These are phyloP conservation scores for Palythoa heliodiscus DNA, from an alignment of 92 coral and sea anemone species.

Conservation along the genomic window DNA sequence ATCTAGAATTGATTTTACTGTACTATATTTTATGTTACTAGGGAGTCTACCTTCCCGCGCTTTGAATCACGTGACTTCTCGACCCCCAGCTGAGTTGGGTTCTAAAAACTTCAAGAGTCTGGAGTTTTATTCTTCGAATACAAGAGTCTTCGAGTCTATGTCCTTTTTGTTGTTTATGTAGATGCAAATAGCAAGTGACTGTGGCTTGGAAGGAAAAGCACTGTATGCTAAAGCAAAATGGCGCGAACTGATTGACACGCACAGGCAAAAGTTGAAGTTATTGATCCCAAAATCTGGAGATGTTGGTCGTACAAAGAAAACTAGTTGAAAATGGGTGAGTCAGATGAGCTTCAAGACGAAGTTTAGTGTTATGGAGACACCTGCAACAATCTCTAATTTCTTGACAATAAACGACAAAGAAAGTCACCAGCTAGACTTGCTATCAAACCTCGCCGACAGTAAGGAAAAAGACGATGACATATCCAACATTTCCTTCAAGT, in stretches of 20 bases:
- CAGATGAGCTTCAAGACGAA: conserved; percentile 8
- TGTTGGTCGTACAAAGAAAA: conserved; percentile 19
- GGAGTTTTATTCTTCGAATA: no score
- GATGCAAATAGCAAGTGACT: conserved; percentile 15
- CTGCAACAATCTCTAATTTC: conserved; percentile 14
- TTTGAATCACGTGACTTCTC: no score
- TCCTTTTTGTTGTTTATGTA: no score
- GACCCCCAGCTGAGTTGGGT: no score
- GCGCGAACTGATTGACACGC: neutral
- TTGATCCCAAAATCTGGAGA: conserved; percentile 15
- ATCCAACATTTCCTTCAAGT: conserved; percentile 8
- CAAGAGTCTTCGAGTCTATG: no score
- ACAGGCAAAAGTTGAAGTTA: conserved; percentile 10
- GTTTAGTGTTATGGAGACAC: conserved; percentile 18
- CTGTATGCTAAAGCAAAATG: neutral
- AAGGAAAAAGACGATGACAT: conserved; percentile 11
- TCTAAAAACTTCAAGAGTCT: no score
- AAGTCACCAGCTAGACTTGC: conserved; percentile 7
- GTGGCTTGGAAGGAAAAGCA: neutral
- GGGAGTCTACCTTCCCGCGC: no score
- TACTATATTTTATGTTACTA: no score
- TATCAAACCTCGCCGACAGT: conserved; percentile 5
- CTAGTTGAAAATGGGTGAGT: conserved; percentile 17
- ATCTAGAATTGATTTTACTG: no score
- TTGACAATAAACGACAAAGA: neutral